These are phyloP conservation scores for Melolontha melolontha DNA, from an alignment of 2,888 invertebrate species.

Conservation along the genomic window DNA sequence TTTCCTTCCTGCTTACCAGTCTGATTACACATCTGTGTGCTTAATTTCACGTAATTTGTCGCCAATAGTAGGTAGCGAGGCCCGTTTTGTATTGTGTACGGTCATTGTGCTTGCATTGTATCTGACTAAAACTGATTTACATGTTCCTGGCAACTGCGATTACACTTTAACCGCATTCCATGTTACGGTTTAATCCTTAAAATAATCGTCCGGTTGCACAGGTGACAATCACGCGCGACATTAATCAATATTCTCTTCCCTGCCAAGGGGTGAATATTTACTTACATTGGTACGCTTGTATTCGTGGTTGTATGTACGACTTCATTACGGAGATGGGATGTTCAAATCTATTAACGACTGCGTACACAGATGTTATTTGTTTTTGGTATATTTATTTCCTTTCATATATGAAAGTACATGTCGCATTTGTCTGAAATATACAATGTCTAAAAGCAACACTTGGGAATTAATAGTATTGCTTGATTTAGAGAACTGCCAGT, in stretches of 20 bases:
- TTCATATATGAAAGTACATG: too few species aligned
- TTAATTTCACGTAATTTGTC: conserved; percentile 27
- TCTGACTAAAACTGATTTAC: conserved; percentile 28
- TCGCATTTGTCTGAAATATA: too few species aligned
- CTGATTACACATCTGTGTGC: conserved; percentile 21
- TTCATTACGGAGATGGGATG: too few species aligned
- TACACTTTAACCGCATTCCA: conserved; percentile 32
- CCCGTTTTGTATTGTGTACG: conserved; percentile 10
- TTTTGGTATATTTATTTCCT: too few species aligned
- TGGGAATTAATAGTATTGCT: too few species aligned
- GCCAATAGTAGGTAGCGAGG: conserved; percentile 19
- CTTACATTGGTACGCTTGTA: too few species aligned
- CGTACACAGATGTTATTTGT: too few species aligned
- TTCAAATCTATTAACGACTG: too few species aligned
- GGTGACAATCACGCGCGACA: conserved; percentile 25
- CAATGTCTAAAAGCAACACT: too few species aligned
- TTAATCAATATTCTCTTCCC: conserved; percentile 6
- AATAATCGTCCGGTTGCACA: conserved; percentile 18
- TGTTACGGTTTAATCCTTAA: conserved; percentile 33
- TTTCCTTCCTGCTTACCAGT: conserved; percentile 19
- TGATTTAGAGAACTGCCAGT: too few species aligned
- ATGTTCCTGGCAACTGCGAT: conserved; percentile 27
- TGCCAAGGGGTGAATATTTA: too few species aligned
- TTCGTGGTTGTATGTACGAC: too few species aligned
- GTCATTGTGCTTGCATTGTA: conserved; percentile 22